A percentile compares a stretch with the other conserved stretches of the same genome.
These are phyloP conservation scores for Saxidomus purpurata DNA, from an alignment of 1,140 invertebrate genomes.

Conservation along the genomic window DNA sequence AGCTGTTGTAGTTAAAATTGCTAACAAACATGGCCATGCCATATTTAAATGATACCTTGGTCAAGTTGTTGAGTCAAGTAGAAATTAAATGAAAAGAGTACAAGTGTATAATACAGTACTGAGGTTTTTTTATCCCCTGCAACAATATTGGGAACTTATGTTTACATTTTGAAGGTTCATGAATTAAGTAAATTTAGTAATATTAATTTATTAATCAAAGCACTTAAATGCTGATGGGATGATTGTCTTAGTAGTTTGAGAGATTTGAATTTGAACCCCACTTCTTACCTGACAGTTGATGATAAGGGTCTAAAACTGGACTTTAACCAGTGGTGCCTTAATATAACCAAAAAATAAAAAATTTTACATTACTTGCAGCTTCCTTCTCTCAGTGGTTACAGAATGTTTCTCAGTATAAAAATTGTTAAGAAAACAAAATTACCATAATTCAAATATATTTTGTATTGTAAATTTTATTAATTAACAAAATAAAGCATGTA, in stretches of 20 bases:
- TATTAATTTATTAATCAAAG: conserved; percentile 22
- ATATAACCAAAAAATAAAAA: no score
- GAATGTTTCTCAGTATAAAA: no score
- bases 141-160: conserved; percentile 3
- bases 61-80: background rate
- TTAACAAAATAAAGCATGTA: no score
- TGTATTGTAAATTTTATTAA: no score
- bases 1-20: conserved; percentile 45
- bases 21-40: conserved; percentile 45
- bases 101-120: conserved; percentile 16
- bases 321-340: no score
- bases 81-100: conserved; percentile 8
- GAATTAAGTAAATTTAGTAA: conserved; percentile 20
- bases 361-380: no score
- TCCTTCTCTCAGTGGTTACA: no score
- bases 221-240: conserved; percentile 12
- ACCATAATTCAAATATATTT: no score
- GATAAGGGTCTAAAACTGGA: no score
- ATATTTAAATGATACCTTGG: conserved; percentile 33
- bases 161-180: conserved; percentile 31
- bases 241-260: conserved; percentile 29
- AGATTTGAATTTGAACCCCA: conserved; percentile 1
- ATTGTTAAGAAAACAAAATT: no score
- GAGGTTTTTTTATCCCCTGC: background rate
- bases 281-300: no score